Evolutionary conservation across 2,888 invertebrate species (phyloP).

Genomic region (Dynastes maya): DNA sequence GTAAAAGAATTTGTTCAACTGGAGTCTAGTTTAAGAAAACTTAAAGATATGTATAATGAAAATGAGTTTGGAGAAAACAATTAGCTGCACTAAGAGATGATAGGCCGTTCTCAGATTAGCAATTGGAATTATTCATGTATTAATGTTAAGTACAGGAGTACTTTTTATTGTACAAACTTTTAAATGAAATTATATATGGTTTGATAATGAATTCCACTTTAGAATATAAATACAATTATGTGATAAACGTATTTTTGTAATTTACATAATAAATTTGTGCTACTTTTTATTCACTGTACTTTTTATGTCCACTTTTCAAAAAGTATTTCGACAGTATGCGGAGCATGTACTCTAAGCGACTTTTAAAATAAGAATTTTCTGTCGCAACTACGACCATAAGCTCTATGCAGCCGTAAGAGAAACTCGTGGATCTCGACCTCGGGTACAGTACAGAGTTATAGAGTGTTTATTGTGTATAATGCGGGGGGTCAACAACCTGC

Average conservation of each 20-base stretch:
- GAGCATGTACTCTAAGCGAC: no score
- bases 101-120: constrained; percentile 37
- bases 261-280: constrained; percentile 15
- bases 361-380: no score
- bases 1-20: constrained; percentile 65
- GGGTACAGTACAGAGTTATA: no score
- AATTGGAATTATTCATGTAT: constrained; percentile 30
- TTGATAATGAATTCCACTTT: neutral
- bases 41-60: constrained; percentile 57
- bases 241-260: constrained; percentile 23
- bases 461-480: no score
- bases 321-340: no score
- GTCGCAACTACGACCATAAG: no score
- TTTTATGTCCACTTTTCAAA: no score
- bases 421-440: no score
- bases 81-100: constrained; percentile 70
- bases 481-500: no score
- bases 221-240: constrained; percentile 10
- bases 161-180: constrained; percentile 27
- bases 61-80: constrained; percentile 71
- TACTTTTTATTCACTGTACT: no score
- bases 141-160: constrained; percentile 41
- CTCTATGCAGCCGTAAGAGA: no score
- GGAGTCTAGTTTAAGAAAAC: constrained; percentile 60
- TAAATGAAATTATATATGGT: neutral